phyloP scores from a whole-genome alignment of 2,888 invertebrate genomes.

The Camptogramma bilineatum region DNA sequence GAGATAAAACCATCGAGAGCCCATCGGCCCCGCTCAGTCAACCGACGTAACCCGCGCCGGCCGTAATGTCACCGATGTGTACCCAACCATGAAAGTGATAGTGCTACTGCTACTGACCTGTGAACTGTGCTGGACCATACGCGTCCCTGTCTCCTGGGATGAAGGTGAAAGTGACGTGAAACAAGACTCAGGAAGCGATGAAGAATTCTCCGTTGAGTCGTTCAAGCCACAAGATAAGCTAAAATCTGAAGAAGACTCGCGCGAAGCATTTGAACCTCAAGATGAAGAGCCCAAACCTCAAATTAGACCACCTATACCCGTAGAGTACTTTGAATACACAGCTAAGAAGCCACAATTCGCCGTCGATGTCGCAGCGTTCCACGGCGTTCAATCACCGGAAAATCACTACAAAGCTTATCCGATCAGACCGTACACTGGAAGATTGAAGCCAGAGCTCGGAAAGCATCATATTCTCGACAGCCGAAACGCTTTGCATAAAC shows the following conservation, averaged over 20 bases:
- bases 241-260: not conserved
- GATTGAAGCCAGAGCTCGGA: conserved; percentile 63
- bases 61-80: conserved; percentile 76
- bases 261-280: conserved; percentile 6
- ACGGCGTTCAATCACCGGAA: conserved; percentile 71
- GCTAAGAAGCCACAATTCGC: conserved; percentile 77
- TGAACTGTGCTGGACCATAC: conserved; percentile 69
- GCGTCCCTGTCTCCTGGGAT: conserved; percentile 72
- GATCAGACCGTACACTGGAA: conserved; percentile 63
- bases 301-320: conserved; percentile 47
- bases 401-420: conserved; percentile 69
- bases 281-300: conserved; percentile 41
- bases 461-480: conserved; percentile 65
- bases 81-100: conserved; percentile 49
- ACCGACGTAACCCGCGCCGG: conserved; percentile 64
- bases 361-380: conserved; percentile 69
- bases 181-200: conserved; percentile 42
- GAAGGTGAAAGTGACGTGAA: conserved; percentile 68
- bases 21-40: conserved; percentile 76
- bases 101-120: conserved; percentile 64
- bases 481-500: conserved; percentile 54
- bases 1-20: conserved; percentile 76
- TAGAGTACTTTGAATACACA: conserved; percentile 73
- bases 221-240: conserved; percentile 33
- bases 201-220: conserved; percentile 53